Percentiles rank a stretch among this genome's conserved stretches.
These are phyloP conservation scores for Aphidius ervi DNA, from an alignment of 1,140 invertebrate species.

Conservation along the genomic window DNA sequence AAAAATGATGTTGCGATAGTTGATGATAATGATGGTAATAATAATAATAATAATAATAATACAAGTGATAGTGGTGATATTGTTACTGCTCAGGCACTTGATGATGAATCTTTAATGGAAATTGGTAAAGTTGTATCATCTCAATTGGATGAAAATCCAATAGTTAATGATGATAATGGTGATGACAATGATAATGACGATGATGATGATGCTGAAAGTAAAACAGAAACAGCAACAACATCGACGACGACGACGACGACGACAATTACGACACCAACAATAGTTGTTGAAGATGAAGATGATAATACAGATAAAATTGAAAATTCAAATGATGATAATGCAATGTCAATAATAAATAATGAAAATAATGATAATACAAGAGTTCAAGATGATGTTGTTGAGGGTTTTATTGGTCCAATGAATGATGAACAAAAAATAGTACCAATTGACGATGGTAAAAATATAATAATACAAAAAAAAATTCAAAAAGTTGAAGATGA, in stretches of 20 bases:
- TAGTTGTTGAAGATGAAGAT: slow-evolving; percentile 6
- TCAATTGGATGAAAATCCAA: slow-evolving; percentile 30
- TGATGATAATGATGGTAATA: slow-evolving; percentile 42
- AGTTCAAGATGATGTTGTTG: slow-evolving; percentile 42
- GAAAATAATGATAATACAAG: slow-evolving; percentile 26
- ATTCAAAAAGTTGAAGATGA: slow-evolving; percentile 56
- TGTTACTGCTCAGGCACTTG: slow-evolving; percentile 47
- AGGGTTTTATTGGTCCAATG: slow-evolving; percentile 49
- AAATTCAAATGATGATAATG: too few species aligned
- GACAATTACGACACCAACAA: neutral
- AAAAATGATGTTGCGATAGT: slow-evolving; percentile 43
- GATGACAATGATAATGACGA: neutral
- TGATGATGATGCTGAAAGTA: too few species aligned
- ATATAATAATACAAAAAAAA: slow-evolving; percentile 48
- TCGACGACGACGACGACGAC: too few species aligned
- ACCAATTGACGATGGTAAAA: slow-evolving; percentile 49
- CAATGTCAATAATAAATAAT: too few species aligned
- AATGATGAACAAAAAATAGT: slow-evolving; percentile 50
- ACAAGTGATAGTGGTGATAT: slow-evolving; percentile 50
- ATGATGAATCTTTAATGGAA: slow-evolving; percentile 48
- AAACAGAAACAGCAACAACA: too few species aligned
- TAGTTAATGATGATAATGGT: neutral
- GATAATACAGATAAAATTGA: neutral
- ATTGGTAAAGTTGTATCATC: slow-evolving; percentile 46
- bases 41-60: slow-evolving; percentile 48